Evolutionary conservation across 2,113 vertebrate species (phyloP).

Genomic region (Lagenorhynchus albirostris): DNA sequence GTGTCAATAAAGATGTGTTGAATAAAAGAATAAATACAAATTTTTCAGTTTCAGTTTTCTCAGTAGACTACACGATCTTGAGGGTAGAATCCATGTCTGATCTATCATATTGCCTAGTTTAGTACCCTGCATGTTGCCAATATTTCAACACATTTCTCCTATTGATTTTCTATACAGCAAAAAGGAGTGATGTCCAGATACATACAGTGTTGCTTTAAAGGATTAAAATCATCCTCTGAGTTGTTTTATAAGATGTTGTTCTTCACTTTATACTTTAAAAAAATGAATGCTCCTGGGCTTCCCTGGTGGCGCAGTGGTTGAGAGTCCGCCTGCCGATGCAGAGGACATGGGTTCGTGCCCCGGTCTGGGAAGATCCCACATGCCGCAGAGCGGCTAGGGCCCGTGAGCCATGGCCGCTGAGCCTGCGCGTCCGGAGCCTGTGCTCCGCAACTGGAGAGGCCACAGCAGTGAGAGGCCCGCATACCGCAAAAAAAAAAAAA

Average conservation of each 20-base stretch:
- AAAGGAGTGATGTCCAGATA: constrained; percentile 49
- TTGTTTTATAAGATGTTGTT: constrained; percentile 57
- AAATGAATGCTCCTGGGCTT: neutral
- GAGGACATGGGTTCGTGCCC: too few species aligned
- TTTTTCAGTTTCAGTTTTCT: neutral
- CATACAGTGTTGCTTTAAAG: constrained; percentile 63
- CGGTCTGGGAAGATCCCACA: too few species aligned
- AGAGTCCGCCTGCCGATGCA: too few species aligned
- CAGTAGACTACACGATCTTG: neutral
- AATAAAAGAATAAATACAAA: constrained; percentile 17
- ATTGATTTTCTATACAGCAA: constrained; percentile 73
- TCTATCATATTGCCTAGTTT: neutral
- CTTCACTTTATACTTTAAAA: constrained; percentile 37
- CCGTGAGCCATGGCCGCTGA: too few species aligned
- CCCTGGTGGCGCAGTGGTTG: too few species aligned
- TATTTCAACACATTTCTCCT: constrained; percentile 35
- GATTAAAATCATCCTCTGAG: constrained; percentile 67
- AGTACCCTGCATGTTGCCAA: neutral
- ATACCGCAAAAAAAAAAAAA: too few species aligned
- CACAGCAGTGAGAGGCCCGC: too few species aligned
- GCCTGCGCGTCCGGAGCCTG: too few species aligned
- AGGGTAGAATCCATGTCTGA: neutral
- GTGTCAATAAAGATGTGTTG: neutral
- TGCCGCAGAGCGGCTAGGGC: too few species aligned
- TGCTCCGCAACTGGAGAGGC: too few species aligned